Evolutionary conservation across 2,113 vertebrate species (phyloP), one percentile per base, ranked within the genome.

Genomic region (Podilymbus podiceps): DNA sequence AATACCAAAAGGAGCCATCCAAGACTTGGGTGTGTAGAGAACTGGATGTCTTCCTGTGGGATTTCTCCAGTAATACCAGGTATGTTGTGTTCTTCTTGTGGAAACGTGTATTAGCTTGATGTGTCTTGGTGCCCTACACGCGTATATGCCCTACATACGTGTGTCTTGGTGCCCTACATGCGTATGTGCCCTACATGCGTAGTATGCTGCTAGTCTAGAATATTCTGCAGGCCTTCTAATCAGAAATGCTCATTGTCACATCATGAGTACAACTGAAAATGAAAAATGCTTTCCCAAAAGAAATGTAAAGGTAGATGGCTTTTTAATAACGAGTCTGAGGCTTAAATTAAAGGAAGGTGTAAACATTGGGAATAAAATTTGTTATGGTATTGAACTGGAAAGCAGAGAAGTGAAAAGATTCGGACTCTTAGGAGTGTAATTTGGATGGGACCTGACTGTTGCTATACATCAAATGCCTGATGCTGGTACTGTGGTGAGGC

Each of bases 11-110:
- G 72, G 98, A 98, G 63, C 98, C 98, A 42, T 98, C 98, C 13
- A 97, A 77, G 79, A 93, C 93, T 27, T 98, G 98, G 97, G 85
- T 98, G n/a, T 90, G 59, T 50, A 98, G 93, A 69, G 93, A 97
- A 16, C 86, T 98, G 23, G 97, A 98, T 90, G 96, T 94, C 46
- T 96, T 97, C 88, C 76, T 98, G 88, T 98, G 98, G 98, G 98
- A 98, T 97, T 98, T 98, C 74, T 98, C 97, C 38, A 97, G 92
- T 71, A 98, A 98, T 73, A 98, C 98, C 40, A 98, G 98, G 98
- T 98, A 90, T 63, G 53, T 53, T 75, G 35, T 11, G n/a, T 68
- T 63, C 4, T 68, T 59, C 46, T 88, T 55, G 52, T 87, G 88
- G n/a, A 68, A 24, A 52, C 6, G 7, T 53, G 18, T 6, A 14